A percentile compares a stretch with the other conserved stretches of the same genome.
phyloP scores from a whole-genome alignment of 2,797 vertebrate genomes.

The Sebastes steindachneri region DNA sequence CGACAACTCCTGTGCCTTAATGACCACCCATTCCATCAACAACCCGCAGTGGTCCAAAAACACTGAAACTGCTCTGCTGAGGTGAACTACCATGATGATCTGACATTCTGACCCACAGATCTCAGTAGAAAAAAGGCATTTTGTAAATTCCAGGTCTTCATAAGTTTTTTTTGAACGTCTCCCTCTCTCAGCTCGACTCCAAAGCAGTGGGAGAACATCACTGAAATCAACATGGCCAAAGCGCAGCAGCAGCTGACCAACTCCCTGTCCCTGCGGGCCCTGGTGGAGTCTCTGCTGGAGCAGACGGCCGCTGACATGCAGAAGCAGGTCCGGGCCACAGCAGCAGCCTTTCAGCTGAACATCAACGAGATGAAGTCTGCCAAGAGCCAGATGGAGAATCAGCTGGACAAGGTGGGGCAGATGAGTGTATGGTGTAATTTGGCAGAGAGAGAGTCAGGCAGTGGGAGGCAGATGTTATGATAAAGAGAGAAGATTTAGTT shows the following conservation, averaged over 20 bases:
- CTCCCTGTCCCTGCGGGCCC: constrained; percentile 80
- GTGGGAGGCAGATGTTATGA: neutral
- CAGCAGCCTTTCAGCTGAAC: constrained; percentile 78
- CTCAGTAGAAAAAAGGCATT: neutral
- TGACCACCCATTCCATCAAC: constrained; percentile 82
- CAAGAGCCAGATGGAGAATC: constrained; percentile 87
- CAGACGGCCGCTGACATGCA: constrained; percentile 85
- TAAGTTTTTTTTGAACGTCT: neutral
- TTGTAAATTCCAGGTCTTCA: neutral
- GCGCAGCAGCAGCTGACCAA: constrained; percentile 89
- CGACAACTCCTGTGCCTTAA: constrained; percentile 86
- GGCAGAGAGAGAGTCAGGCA: neutral
- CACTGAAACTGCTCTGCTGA: neutral
- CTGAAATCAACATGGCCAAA: constrained; percentile 85
- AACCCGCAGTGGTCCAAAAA: constrained; percentile 51
- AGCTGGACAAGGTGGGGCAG: constrained; percentile 85
- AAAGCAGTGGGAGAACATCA: constrained; percentile 88
- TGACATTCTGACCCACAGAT: neutral
- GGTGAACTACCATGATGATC: constrained; percentile 40
- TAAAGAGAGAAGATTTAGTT: neutral
- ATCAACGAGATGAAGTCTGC: constrained; percentile 85
- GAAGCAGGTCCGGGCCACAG: constrained; percentile 81
- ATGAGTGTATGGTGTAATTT: neutral
- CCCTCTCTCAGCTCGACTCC: constrained; percentile 74
- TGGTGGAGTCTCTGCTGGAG: constrained; percentile 87